Base-by-base conservation (phyloP, 2,888 invertebrate species). In the Fragum fragum region DNA sequence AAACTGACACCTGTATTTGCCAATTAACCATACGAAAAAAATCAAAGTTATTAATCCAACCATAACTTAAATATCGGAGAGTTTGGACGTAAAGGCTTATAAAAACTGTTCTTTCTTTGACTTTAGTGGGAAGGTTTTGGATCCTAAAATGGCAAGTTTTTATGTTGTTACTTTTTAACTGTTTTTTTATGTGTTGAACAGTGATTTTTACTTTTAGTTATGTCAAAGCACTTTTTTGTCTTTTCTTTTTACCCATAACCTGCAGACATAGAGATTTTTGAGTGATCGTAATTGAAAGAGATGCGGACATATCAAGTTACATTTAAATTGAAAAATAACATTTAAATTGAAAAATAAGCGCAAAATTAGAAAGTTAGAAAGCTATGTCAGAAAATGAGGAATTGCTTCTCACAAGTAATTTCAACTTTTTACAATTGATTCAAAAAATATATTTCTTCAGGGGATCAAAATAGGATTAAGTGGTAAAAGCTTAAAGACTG, bases 401-500 rank as follows among this genome's bases (percentile, higher is more conserved):
- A 59, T 28, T 23, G 59, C 28, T 59, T 28, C 6, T 59, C 28
- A 59, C 14, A 21, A 59, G 59, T 28, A 59, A 59, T 59, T 59
- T 59, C 28, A 26, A 7, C 59, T 26, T 59, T 59, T 59, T 18
- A 28, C 59, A 59, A 59, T 59, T 23, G 6, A 26, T 59, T 59
- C 21, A 6, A 18, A 28, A 59, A 28, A 7, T 21, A 7, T 59
- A 7, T 18, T 11, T 21, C 9, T 28, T 6, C 6, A 9, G 21
- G 9, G 9, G 11, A 28, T 59, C 28, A 59, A 59, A 59, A 28
- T 5, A 21, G 6, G 21, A n/a, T n/a, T n/a, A n/a, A n/a, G n/a
- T n/a, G n/a, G n/a, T n/a, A n/a, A n/a, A n/a, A n/a, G n/a, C n/a
- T n/a, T n/a, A n/a, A n/a, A n/a, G n/a, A n/a, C n/a, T n/a, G n/a